Evolutionary conservation across 2,797 vertebrate species (phyloP), one percentile per base, ranked within the genome.

Genomic region (Sphenopsis melanotis): DNA sequence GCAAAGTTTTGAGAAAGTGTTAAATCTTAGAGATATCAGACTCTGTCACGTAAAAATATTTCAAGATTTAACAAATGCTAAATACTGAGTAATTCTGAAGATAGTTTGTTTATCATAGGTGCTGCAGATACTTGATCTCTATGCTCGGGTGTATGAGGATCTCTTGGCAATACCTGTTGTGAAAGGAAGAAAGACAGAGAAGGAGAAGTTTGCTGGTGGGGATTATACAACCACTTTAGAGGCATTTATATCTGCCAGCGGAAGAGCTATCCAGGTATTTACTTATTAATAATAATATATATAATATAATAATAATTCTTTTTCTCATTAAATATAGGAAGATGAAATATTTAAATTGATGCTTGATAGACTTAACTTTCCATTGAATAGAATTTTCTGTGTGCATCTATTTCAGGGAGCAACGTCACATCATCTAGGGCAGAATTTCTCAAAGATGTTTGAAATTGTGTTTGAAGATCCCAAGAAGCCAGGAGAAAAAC

Each of bases 391-490:
- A 77, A 57, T 88, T 69, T 94, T 83, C 21, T 90, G 2, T 59
- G 49, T 93, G 8, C 24, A 46, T 91, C 41, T 94, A 3, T 94
- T 97, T 93, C 96, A 99, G 99, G 99, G 99, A 70, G 99, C 97
- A 37, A 99, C 99, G 0, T 99, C 99, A 74, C 99, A 99, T 98
- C 99, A 99, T 91, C 98, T 99, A 82, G 99, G 99, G 24, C 99
- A 99, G 97, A 99, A 99, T 97, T 99, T 99, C 97, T 99, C 99
- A 49, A 99, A 95, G 97, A 99, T 99, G 99, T 99, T 99, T 98
- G 99, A 99, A 96, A 99, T 99, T 14, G 53, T 98, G 36, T 99
- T 99, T 97, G 99, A 99, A 97, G 99, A 99, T 93, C 99, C 99
- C 0, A 99, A 98, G 97, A 98, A 93, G 32, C 99, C 99, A 1